Percentiles rank a stretch among this genome's conserved stretches.
Evolutionary conservation across 2,113 vertebrate species (phyloP).

Genomic region (Aphelocoma coerulescens): DNA sequence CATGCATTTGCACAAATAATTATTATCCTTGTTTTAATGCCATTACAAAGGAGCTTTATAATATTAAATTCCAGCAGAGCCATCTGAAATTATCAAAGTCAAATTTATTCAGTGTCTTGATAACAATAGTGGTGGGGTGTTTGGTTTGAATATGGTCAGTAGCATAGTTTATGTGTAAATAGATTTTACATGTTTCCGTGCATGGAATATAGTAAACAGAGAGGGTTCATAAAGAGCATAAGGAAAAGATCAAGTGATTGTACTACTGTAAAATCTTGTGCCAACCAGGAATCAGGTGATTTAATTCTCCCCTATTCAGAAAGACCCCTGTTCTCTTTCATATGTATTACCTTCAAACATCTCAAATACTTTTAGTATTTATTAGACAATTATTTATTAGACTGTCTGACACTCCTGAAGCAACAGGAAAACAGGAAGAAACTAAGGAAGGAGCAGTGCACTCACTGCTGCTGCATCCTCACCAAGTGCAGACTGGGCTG

Average conservation of each 20-base stretch:
- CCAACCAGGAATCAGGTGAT: not conserved
- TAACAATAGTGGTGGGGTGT: not conserved
- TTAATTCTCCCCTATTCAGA: not conserved
- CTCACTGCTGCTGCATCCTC: not conserved
- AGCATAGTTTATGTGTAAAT: not conserved
- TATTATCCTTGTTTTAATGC: not conserved
- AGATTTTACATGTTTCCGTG: slow-evolving; percentile 2
- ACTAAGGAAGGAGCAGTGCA: not conserved
- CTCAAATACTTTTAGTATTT: not conserved
- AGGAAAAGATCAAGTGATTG: not conserved
- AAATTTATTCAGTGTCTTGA: not conserved
- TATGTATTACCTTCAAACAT: not conserved
- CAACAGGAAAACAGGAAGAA: not conserved
- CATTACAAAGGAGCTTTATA: not conserved
- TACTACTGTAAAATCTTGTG: not conserved
- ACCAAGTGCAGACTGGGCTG: accelerated
- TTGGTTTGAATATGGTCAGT: not conserved
- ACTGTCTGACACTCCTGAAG: not conserved
- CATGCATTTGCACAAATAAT: not conserved
- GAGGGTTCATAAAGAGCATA: not conserved
- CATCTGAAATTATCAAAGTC: not conserved
- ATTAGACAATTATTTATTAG: not conserved
- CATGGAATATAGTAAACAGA: not conserved
- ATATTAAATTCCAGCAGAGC: not conserved
- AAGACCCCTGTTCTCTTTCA: not conserved